Base-by-base conservation (phyloP, 2,888 invertebrate genomes). In the Sericinus montela region DNA sequence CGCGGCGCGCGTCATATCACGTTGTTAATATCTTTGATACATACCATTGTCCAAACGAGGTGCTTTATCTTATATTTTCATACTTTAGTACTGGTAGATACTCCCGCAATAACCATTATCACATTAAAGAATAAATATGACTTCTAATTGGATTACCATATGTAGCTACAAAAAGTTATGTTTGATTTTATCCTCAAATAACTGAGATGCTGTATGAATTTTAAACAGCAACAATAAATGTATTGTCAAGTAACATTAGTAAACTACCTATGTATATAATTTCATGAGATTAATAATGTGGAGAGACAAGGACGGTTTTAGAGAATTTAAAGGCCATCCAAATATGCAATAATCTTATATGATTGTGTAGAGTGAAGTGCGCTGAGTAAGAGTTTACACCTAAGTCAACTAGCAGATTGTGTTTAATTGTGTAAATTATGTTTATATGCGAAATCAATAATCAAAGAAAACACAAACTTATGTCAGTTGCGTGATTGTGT, bases 401-500 rank as follows among this genome's bases (percentile, higher is more conserved):
- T 86, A 81, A 86, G 85, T 86, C 81, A 83, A 75, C 74, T 80
- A 69, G 75, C 85, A 80, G 75, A 80, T 76, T 83, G 82, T 83
- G 83, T 86, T 87, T 81, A 82, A 85, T 78, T 85, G 82, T 88
- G 87, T 88, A 89, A 87, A 89, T 88, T 87, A 85, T 84, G 86
- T 87, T 85, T 80, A 81, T 82, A 86, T 83, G 82, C 76, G 75
- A 79, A 85, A 85, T 84, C 83, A 84, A 69, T 88, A 87, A 85
- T 85, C 81, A 80, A 83, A 75, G 75, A 81, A 79, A 80, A 78
- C 49, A 80, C 82, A 80, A 81, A 65, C 59, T 82, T 77, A 85
- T 88, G 90, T 90, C 86, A 85, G 86, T 90, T 90, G 91, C 80
- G 91, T 91, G 91, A 91, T 91, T 91, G 91, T 89, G 89, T 89